A percentile compares a stretch with the other conserved stretches of the same genome.
These are phyloP conservation scores for Sminthurinus aureus DNA, from an alignment of 2,888 invertebrate species.

Conservation along the genomic window DNA sequence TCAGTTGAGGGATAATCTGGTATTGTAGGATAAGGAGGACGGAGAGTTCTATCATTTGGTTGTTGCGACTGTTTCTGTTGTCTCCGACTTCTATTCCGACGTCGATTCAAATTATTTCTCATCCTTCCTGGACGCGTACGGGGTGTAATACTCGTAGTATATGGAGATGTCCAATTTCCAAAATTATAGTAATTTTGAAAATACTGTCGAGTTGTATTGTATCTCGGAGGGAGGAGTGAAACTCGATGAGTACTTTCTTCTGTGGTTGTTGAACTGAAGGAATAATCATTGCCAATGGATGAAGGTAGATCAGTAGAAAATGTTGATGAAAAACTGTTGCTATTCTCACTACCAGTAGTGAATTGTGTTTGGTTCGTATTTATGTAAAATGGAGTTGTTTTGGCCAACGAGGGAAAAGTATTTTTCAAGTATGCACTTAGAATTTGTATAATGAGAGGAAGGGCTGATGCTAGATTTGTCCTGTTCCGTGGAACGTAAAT, in stretches of 20 bases:
- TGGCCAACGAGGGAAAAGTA: slow-evolving; percentile 44
- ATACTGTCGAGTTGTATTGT: background rate
- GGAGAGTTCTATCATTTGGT: no score
- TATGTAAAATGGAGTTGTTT: slow-evolving; percentile 51
- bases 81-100: slow-evolving; percentile 11
- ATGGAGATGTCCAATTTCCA: background rate
- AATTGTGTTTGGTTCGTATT: background rate
- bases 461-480: slow-evolving; percentile 47
- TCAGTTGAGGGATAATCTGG: slow-evolving; percentile 30
- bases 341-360: background rate
- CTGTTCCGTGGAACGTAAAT: slow-evolving; percentile 49
- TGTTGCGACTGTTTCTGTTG: background rate
- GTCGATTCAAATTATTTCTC: background rate
- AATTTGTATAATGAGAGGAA: slow-evolving; percentile 52
- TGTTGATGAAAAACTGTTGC: slow-evolving; percentile 23
- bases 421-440: slow-evolving; percentile 47
- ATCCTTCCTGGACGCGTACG: background rate
- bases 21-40: background rate
- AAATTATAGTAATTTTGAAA: slow-evolving; percentile 32
- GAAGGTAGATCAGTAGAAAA: background rate
- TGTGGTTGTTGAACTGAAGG: background rate
- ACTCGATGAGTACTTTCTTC: background rate
- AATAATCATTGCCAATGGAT: background rate
- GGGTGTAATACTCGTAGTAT: slow-evolving; percentile 1
- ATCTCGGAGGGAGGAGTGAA: background rate